Evolutionary conservation across 2,113 vertebrate genomes (phyloP), one percentile per base, ranked within the genome.

Genomic region (Rhegmatorhina hoffmannsi): DNA sequence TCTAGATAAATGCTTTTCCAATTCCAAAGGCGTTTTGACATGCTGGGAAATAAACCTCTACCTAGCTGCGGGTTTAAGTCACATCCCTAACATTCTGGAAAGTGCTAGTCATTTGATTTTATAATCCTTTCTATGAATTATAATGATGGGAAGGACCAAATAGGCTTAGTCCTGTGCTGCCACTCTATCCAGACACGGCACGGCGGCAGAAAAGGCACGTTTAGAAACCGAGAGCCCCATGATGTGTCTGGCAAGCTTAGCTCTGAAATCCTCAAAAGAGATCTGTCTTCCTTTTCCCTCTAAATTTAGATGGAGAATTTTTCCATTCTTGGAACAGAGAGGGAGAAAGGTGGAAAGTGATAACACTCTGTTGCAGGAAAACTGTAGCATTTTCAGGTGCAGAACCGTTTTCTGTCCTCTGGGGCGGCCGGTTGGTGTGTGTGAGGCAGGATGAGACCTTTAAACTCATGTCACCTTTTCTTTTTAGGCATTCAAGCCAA

Each of bases 401-500:
- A 50, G 76, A 49, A 55, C 66, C 4, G 5, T 79, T 87, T 43
- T 47, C 90, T 43, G 34, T 33, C 59, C 20, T 60, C 81, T 67
- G 86, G 33, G 72, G 53, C 24, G 40, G 40, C 53, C 33, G 73
- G 20, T 81, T 92, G 93, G 89, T 64, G 93, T 69, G 93, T 93
- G 69, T 14, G n/a, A 95, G 88, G 52, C 89, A 94, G 84, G 47
- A 85, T 82, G 89, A 94, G 89, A 96, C 77, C 75, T 82, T 93
- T 94, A 95, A 95, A 92, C 95, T 96, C 91, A 95, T 91, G 69
- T 92, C 92, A 96, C 92, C 89, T 93, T 96, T 97, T 95, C 92
- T 94, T 92, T 96, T 96, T 94, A 95, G 94, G 85, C 90, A 94
- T 96, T 93, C 91, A 95, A 96, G 95, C 89, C 93, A 97, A 12